These are phyloP conservation scores for Erebia aethiops DNA, from an alignment of 2,888 invertebrate genomes.

Conservation along the genomic window DNA sequence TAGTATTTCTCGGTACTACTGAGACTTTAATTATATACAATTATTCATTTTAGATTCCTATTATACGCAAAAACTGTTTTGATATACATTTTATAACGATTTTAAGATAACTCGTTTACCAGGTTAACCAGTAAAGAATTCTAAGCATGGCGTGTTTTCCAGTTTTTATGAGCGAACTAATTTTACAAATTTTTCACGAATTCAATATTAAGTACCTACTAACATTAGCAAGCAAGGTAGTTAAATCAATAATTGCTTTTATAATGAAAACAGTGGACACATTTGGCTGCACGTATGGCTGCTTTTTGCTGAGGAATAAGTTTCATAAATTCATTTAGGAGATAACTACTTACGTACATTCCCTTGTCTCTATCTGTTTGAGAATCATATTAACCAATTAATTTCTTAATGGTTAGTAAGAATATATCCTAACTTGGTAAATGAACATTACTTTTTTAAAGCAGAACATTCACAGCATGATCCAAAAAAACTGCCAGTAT, in stretches of 20 bases:
- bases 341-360: slow-evolving; percentile 24
- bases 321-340: slow-evolving; percentile 27
- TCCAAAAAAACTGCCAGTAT: not conserved
- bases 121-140: slow-evolving; percentile 14
- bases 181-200: slow-evolving; percentile 9
- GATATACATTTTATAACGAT: slow-evolving; percentile 39
- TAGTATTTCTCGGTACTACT: slow-evolving; percentile 53
- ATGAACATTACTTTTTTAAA: slow-evolving; percentile 7
- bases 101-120: slow-evolving; percentile 32
- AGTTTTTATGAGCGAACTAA: slow-evolving; percentile 7
- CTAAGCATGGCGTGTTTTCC: slow-evolving; percentile 9
- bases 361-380: slow-evolving; percentile 6
- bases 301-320: slow-evolving; percentile 22
- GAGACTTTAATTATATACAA: slow-evolving; percentile 60
- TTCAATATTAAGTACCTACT: slow-evolving; percentile 12
- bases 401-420: slow-evolving; percentile 14
- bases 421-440: slow-evolving; percentile 14
- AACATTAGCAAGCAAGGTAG: slow-evolving; percentile 8
- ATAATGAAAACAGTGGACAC: slow-evolving; percentile 28
- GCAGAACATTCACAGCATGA: not conserved
- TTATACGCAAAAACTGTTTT: slow-evolving; percentile 41
- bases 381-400: slow-evolving; percentile 16
- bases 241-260: slow-evolving; percentile 30
- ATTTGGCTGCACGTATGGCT: slow-evolving; percentile 21
- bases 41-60: slow-evolving; percentile 45